Conservation (phyloP, 2,797 vertebrate genomes). For the Neosalanx taihuensis region DNA sequence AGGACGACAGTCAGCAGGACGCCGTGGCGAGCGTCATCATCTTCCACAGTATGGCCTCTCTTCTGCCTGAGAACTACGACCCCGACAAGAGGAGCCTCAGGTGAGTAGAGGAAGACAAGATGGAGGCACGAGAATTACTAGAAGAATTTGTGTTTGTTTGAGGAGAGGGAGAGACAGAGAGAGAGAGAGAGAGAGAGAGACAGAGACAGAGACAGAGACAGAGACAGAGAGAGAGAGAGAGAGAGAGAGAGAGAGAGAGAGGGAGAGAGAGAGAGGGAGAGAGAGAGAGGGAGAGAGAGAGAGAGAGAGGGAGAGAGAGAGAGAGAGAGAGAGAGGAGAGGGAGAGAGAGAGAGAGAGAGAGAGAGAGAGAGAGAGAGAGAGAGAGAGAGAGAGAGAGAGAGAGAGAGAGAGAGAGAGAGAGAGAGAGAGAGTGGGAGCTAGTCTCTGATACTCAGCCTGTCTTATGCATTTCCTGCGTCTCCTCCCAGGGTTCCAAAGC, state of each 20-base stretch:
- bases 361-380: background rate
- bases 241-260: too few relatives aligned
- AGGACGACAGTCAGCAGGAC: constrained; percentile 74
- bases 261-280: too few relatives aligned
- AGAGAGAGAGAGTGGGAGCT: background rate
- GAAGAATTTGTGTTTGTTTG: too few relatives aligned
- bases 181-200: background rate
- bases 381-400: too few relatives aligned
- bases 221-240: too few relatives aligned
- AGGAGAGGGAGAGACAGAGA: background rate
- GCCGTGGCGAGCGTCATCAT: constrained; percentile 91
- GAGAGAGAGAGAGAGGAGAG: background rate
- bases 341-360: too few relatives aligned
- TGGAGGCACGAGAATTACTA: background rate
- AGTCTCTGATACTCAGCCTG: too few relatives aligned
- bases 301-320: too few relatives aligned
- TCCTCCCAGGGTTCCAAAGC: constrained; percentile 84
- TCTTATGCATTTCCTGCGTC: background rate
- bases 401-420: too few relatives aligned
- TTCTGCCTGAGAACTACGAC: constrained; percentile 89
- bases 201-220: too few relatives aligned
- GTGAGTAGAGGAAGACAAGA: constrained; percentile 55
- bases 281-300: background rate
- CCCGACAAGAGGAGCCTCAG: constrained; percentile 92
- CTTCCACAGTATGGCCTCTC: constrained; percentile 86